These are phyloP conservation scores for Homalodisca vitripennis DNA, from an alignment of 1,140 invertebrate genomes.

Conservation along the genomic window DNA sequence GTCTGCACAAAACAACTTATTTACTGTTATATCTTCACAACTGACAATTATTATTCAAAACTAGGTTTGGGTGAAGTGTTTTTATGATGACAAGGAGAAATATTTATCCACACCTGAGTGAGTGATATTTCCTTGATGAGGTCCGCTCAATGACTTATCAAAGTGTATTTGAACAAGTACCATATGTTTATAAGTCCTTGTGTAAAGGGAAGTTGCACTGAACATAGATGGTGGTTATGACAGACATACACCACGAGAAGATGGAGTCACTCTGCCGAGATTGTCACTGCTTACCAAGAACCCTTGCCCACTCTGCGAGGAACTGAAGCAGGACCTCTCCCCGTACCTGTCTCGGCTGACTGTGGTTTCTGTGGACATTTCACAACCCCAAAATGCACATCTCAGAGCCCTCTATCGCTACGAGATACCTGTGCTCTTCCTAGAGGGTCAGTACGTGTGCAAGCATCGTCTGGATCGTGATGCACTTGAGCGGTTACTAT, in stretches of 20 bases:
- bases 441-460: constrained; percentile 80
- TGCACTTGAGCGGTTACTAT: constrained; percentile 53
- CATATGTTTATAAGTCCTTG: no score
- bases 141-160: no score
- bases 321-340: constrained; percentile 67
- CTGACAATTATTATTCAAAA: no score
- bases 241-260: neutral
- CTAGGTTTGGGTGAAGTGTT: no score
- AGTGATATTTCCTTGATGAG: no score
- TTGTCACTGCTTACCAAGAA: constrained; percentile 81
- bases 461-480: constrained; percentile 71
- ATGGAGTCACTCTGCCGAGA: constrained; percentile 46
- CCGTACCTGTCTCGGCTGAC: constrained; percentile 58
- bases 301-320: constrained; percentile 78
- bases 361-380: constrained; percentile 75
- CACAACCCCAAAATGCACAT: constrained; percentile 64
- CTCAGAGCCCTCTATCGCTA: constrained; percentile 74
- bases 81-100: no score
- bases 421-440: constrained; percentile 85
- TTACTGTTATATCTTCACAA: no score
- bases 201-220: no score
- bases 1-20: no score
- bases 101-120: no score
- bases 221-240: no score
- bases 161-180: no score